Percentiles rank a stretch among this genome's conserved stretches.
Conservation (phyloP, 1,140 invertebrate genomes). For the Drosophila sp. region DNA sequence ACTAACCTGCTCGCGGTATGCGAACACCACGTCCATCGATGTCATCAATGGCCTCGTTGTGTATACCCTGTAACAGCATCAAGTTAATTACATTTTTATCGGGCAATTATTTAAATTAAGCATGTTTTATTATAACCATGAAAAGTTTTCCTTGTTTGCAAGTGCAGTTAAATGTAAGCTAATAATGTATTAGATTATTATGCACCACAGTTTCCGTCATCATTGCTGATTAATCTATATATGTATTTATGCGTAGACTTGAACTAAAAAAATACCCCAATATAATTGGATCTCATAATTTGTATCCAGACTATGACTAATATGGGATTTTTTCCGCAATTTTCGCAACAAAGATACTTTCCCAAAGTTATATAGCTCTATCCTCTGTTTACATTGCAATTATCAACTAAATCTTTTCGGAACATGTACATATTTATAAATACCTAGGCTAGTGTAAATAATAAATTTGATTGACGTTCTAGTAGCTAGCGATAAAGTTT, state of each 20-base stretch:
- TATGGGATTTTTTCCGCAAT: constrained; percentile 20
- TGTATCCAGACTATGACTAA: constrained; percentile 41
- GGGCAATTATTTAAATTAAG: background rate
- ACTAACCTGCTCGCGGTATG: constrained; percentile 63
- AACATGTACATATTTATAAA: constrained; percentile 20
- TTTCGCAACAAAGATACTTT: constrained; percentile 15
- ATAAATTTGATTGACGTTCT: constrained; percentile 22
- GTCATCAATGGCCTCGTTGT: constrained; percentile 44
- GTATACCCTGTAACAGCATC: constrained; percentile 44
- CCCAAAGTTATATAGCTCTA: background rate
- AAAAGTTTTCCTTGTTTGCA: constrained; percentile 1
- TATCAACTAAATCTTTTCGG: constrained; percentile 29
- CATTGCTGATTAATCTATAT: constrained; percentile 34
- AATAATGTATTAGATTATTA: constrained; percentile 3
- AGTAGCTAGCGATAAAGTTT: background rate
- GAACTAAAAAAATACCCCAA: constrained; percentile 23
- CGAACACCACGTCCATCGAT: constrained; percentile 41
- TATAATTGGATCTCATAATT: constrained; percentile 3
- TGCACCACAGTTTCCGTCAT: constrained; percentile 24
- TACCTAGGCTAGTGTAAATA: background rate
- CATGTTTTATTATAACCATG: background rate
- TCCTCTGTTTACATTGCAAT: constrained; percentile 34
- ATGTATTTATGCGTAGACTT: constrained; percentile 17
- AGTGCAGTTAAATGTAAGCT: constrained; percentile 3
- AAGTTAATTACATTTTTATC: background rate